Base-by-base conservation (phyloP, 2,888 invertebrate species). In the Zele albiditarsus region DNA sequence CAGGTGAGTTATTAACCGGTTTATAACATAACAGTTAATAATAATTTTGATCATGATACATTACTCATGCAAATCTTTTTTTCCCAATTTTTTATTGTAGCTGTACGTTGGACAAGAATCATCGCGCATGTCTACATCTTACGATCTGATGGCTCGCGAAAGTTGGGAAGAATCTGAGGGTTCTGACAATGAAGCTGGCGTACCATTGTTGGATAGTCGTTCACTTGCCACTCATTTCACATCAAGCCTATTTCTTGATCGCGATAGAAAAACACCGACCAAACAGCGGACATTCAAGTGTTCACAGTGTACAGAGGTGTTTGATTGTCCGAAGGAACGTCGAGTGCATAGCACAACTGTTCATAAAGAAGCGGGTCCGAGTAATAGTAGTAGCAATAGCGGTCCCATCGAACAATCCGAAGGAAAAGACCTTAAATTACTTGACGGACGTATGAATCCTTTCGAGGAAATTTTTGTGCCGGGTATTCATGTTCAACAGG, bases 81-180 rank as follows among this genome's bases (percentile, higher is more conserved):
- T 20, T 49, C 65, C 65, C 38, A 20, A 63, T 58, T 66, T 67
- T 73, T 38, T 79, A 65, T 25, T 38, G 46, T 77, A 89, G 89
- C 78, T 87, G 16, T 91, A 92, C 90, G 92, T 93, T 88, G 93
- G 93, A 79, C 91, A 91, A 78, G 91, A 92, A 80, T 90, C 91
- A 46, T 90, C 89, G 6, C 88, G 90, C 6, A 90, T 91, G 84
- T 91, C 91, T 1, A 90, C 90, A 80, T 92, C 93, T 2, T 94
- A 93, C 84, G 93, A 94, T 84, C 87, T 94, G 63, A 91, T 94
- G 83, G 93, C 93, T 1, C 91, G 93, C 0, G 94, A 94, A 86
- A 92, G 92, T 83, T 94, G 94, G 94, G 91, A 91, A 79, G 92
- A 92, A 75, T 93, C 93, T 0, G 94, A 94, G 83, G 92, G 92